Conservation (phyloP, 2,888 invertebrate species). For the Andrena minutula region DNA sequence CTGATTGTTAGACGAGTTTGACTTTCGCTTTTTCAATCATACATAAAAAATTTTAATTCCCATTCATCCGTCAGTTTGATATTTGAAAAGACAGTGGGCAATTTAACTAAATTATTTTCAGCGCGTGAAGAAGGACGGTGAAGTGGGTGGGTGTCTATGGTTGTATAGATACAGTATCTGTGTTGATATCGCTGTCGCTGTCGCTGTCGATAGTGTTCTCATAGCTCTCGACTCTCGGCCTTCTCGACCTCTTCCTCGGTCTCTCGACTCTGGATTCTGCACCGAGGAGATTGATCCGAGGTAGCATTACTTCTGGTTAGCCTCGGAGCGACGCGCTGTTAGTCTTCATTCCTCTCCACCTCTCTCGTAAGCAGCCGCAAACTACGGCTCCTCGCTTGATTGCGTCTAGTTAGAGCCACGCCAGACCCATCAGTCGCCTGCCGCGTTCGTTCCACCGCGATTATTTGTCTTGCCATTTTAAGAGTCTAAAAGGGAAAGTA, state of each 20-base stretch:
- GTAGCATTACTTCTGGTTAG: constrained; percentile 84
- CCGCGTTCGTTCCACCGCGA: constrained; percentile 77
- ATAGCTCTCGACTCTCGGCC: constrained; percentile 31
- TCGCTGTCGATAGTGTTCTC: constrained; percentile 17
- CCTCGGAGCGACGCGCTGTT: constrained; percentile 83
- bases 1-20: constrained; percentile 75
- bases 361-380: constrained; percentile 76
- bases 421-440: constrained; percentile 81
- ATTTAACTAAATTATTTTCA: too few relatives aligned
- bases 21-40: constrained; percentile 63
- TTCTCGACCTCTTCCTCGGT: constrained; percentile 26
- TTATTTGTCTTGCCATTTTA: constrained; percentile 83
- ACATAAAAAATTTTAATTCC: too few relatives aligned
- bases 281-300: constrained; percentile 82
- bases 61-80: too few relatives aligned
- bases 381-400: constrained; percentile 82
- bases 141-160: too few relatives aligned
- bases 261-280: constrained; percentile 74
- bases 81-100: too few relatives aligned
- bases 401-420: constrained; percentile 84
- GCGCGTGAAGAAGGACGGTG: too few relatives aligned
- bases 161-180: too few relatives aligned
- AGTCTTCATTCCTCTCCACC: constrained; percentile 83
- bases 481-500: constrained; percentile 69
- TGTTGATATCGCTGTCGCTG: neutral